These are phyloP conservation scores for Galaxias olidus DNA, from an alignment of 2,797 vertebrate species.

Conservation along the genomic window DNA sequence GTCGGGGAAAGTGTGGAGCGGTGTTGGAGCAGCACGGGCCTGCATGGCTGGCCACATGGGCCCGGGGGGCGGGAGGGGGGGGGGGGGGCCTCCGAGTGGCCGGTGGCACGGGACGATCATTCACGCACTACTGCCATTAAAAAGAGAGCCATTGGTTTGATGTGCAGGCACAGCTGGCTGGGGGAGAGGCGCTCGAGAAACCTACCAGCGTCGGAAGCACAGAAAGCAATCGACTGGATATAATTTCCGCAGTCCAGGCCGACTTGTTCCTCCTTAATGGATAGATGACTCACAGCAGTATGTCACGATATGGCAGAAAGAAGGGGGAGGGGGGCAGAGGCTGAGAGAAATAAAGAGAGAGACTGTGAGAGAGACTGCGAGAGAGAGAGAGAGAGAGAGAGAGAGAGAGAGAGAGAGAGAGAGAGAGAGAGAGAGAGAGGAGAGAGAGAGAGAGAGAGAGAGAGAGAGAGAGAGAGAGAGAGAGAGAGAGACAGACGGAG, in stretches of 20 bases:
- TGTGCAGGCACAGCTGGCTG: conserved; percentile 43
- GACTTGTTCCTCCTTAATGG: conserved; percentile 47
- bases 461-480: neutral
- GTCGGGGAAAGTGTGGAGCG: neutral
- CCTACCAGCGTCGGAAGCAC: conserved; percentile 9
- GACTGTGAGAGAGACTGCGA: neutral
- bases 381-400: neutral
- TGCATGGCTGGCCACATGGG: conserved; percentile 20
- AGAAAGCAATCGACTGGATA: conserved; percentile 41
- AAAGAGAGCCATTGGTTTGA: conserved; percentile 37
- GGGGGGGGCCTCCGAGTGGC: conserved; percentile 32
- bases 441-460: neutral
- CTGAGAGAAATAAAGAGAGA: neutral
- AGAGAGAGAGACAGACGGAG: neutral
- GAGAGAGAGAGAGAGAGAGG: neutral
- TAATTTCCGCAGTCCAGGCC: conserved; percentile 21
- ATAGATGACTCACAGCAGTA: conserved; percentile 29
- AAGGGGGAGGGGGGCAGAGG: too few species aligned
- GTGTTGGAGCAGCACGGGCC: conserved; percentile 3
- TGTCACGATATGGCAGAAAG: conserved; percentile 6
- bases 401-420: neutral
- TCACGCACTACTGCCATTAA: conserved; percentile 48
- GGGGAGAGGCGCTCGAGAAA: conserved; percentile 12
- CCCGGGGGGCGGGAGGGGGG: conserved; percentile 38
- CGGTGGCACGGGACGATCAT: conserved; percentile 32